phyloP scores from a whole-genome alignment of 2,113 vertebrate genomes.

The Oncorhynchus clarkii region DNA sequence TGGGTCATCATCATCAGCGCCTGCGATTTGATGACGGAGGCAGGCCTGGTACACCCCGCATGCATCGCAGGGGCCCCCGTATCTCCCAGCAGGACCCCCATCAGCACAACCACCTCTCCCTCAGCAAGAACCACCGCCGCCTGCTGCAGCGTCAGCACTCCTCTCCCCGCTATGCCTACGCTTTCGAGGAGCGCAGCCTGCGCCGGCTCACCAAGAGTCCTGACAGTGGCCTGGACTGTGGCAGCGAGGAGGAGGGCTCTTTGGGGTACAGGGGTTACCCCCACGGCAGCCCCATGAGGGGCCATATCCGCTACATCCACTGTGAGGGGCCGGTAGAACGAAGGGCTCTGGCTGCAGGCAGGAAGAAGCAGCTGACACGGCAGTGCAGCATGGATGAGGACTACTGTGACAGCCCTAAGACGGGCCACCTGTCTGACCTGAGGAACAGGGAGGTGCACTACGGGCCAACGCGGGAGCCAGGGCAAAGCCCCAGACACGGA shows the following conservation, averaged over 20 bases:
- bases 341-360: conserved; percentile 75
- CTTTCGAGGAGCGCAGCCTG: conserved; percentile 65
- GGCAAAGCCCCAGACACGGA: conserved; percentile 43
- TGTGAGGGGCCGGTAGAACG: conserved; percentile 73
- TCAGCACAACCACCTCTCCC: conserved; percentile 58
- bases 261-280: conserved; percentile 65
- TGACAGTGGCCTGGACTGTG: conserved; percentile 95
- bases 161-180: conserved; percentile 62
- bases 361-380: conserved; percentile 85
- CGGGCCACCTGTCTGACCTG: conserved; percentile 65
- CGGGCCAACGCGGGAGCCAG: conserved; percentile 50
- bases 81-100: conserved; percentile 48
- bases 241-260: conserved; percentile 89
- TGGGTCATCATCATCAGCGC: conserved; percentile 69
- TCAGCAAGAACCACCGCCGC: conserved; percentile 50
- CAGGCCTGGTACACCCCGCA: conserved; percentile 57
- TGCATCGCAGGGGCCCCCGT: conserved; percentile 77
- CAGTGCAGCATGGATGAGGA: conserved; percentile 93
- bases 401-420: conserved; percentile 74
- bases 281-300: conserved; percentile 53
- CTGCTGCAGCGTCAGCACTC: conserved; percentile 69
- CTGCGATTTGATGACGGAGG: conserved; percentile 62
- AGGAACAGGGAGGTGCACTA: conserved; percentile 62
- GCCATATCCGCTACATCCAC: conserved; percentile 71
- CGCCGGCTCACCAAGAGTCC: conserved; percentile 82